Conservation (phyloP, 2,888 invertebrate species). For the Lycocerus yunnanus region DNA sequence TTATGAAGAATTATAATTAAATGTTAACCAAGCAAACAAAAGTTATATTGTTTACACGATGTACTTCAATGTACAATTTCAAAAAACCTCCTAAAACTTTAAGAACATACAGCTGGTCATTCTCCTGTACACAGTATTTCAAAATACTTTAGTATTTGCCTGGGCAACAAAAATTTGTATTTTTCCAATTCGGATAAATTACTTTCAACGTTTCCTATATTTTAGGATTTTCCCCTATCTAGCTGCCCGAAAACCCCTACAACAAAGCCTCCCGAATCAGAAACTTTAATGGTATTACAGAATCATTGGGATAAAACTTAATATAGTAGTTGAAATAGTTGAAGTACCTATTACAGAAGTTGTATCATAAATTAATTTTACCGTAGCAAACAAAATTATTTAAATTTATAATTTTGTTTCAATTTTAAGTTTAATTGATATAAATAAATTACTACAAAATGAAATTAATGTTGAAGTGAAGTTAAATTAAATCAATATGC, state of each 20-base stretch:
- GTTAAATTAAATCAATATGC: neutral
- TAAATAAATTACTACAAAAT: neutral
- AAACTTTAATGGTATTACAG: no score
- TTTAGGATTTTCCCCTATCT: no score
- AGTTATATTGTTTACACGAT: neutral
- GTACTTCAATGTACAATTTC: neutral
- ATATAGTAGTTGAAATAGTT: no score
- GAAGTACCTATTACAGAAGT: no score
- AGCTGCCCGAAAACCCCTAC: no score
- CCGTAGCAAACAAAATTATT: neutral
- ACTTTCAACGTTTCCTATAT: no score
- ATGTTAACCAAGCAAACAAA: neutral
- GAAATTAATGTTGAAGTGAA: neutral
- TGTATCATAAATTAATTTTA: neutral
- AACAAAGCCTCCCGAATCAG: no score
- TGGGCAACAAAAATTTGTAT: neutral
- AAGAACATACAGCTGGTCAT: neutral
- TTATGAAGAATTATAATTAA: slow-evolving; percentile 1
- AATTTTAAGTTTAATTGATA: neutral
- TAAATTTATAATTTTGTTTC: neutral
- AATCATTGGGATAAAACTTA: no score
- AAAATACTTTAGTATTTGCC: neutral
- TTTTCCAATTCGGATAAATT: no score
- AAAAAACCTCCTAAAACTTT: neutral
- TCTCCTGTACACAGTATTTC: neutral